A percentile compares a stretch with the other conserved stretches of the same genome.
phyloP scores from a whole-genome alignment of 2,797 vertebrate genomes.

The Rhabdophis nuchalis region DNA sequence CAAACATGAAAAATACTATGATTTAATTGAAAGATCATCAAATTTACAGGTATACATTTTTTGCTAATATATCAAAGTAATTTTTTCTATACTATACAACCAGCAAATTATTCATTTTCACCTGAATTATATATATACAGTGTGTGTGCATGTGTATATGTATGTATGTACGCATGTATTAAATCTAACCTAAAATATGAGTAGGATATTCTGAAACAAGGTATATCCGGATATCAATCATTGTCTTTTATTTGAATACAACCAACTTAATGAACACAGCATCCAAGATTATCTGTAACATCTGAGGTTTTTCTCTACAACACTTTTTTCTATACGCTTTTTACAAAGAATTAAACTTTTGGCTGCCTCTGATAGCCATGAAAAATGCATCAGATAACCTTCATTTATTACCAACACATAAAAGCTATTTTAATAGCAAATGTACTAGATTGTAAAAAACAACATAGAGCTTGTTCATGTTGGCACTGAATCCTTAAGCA shows the following conservation, averaged over 20 bases:
- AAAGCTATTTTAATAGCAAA: not conserved
- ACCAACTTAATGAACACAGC: not conserved
- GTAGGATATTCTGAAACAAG: not conserved
- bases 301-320: not conserved
- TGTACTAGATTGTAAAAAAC: not conserved
- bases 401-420: not conserved
- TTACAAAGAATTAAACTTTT: not conserved
- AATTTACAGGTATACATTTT: not conserved
- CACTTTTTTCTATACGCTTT: not conserved
- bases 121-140: no score
- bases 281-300: not conserved
- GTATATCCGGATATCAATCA: not conserved
- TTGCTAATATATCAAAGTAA: not conserved
- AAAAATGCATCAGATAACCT: not conserved
- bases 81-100: not conserved
- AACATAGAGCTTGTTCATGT: not conserved
- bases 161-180: no score
- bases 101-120: not conserved
- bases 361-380: not conserved
- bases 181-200: not conserved
- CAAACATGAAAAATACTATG: not conserved
- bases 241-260: not conserved
- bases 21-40: not conserved
- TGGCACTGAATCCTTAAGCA: constrained; percentile 1
- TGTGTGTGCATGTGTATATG: not conserved